phyloP scores from a whole-genome alignment of 1,140 invertebrate species.

The Drosophila quadrilineata region DNA sequence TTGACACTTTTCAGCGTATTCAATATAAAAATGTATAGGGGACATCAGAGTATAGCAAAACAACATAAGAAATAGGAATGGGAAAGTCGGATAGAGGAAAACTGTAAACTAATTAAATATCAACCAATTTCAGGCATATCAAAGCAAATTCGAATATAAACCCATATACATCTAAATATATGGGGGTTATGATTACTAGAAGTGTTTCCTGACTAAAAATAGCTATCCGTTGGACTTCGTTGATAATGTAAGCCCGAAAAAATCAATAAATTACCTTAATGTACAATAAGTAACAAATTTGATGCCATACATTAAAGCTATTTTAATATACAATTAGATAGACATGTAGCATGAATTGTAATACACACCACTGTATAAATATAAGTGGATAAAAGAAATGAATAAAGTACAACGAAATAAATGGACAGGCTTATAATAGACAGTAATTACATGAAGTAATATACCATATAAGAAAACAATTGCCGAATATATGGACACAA shows the following conservation, averaged over 20 bases:
- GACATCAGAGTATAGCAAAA: neutral
- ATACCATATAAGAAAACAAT: slow-evolving; percentile 25
- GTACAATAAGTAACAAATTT: slow-evolving; percentile 37
- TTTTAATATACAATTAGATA: slow-evolving; percentile 10
- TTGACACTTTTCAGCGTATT: slow-evolving; percentile 57
- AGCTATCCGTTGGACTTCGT: neutral
- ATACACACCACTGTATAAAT: slow-evolving; percentile 8
- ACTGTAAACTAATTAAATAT: too few relatives aligned
- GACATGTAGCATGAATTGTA: slow-evolving; percentile 3
- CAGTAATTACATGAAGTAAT: slow-evolving; percentile 36
- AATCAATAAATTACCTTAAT: slow-evolving; percentile 38
- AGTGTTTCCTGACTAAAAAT: slow-evolving; percentile 5
- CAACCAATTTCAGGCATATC: too few relatives aligned
- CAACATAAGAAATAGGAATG: neutral
- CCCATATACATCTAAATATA: neutral
- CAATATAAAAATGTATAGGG: slow-evolving; percentile 14
- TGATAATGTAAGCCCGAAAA: neutral
- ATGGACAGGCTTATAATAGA: slow-evolving; percentile 32
- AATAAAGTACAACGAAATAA: slow-evolving; percentile 7
- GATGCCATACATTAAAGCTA: slow-evolving; percentile 30
- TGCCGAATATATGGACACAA: slow-evolving; percentile 34
- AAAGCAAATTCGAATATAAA: neutral
- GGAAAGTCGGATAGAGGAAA: neutral
- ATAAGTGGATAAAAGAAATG: slow-evolving; percentile 16
- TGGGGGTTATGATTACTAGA: too few relatives aligned